These are phyloP conservation scores for Drosophila bunnanda DNA, from an alignment of 2,888 invertebrate genomes.

Conservation along the genomic window DNA sequence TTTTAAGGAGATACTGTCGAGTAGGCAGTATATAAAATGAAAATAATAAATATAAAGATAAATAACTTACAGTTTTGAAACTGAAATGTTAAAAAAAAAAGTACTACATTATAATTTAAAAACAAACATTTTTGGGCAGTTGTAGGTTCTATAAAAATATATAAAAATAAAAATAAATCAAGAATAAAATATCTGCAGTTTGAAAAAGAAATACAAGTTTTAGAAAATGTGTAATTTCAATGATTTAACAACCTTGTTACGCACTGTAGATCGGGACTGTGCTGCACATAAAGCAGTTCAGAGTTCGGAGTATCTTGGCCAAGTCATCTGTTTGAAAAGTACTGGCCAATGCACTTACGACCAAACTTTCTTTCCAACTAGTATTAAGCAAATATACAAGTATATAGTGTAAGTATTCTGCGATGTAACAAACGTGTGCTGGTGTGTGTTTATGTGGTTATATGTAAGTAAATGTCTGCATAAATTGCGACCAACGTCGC, in stretches of 20 bases:
- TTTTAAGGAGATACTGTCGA: too few relatives aligned
- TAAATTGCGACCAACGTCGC: conserved; percentile 76
- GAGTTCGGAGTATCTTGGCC: background rate
- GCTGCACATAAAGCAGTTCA: conserved; percentile 3
- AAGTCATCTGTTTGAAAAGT: conserved; percentile 21
- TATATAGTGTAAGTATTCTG: conserved; percentile 28
- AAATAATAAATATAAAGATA: background rate
- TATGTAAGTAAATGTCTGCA: conserved; percentile 61
- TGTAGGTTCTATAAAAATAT: background rate
- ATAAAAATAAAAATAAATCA: background rate
- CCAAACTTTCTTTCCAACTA: conserved; percentile 50
- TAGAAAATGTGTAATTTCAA: background rate
- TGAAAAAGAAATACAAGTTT: background rate
- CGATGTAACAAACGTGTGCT: conserved; percentile 21
- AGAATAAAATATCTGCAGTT: background rate
- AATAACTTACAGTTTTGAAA: background rate
- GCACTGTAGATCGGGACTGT: conserved; percentile 5
- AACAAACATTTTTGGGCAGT: too few relatives aligned
- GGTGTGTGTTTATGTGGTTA: conserved; percentile 39
- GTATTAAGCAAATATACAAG: conserved; percentile 34
- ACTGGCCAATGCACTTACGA: conserved; percentile 61
- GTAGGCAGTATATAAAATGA: background rate
- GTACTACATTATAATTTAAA: too few relatives aligned
- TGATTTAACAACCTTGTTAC: background rate
- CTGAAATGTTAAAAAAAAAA: background rate